Base-by-base conservation (phyloP, 2,113 vertebrate species). In the Hemiscyllium ocellatum region DNA sequence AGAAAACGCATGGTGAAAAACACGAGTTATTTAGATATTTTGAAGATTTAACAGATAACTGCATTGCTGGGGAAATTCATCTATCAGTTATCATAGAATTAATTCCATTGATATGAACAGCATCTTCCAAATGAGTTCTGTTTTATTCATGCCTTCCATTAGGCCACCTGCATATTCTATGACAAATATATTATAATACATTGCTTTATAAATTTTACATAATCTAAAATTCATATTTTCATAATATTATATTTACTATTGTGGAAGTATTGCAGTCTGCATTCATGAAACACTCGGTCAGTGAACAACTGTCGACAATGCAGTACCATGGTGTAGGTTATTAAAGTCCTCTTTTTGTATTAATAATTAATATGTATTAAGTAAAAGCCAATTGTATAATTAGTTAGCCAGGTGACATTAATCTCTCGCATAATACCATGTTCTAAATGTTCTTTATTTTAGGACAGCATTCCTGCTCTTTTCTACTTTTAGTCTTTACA, bases 31-130 rank as follows among this genome's bases (percentile, higher is more conserved):
- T 37, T 42, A 68, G 90, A 94, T 94, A 66, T 68, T 94, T 94
- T 65, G 61, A 65, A 37, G 8, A 94, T n/a, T 94, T 94, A 94
- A 68, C n/a, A 33, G 50, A 90, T 2, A 90, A 65, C 86, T 89
- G 56, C 86, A 50, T 24, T 89, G 86, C 86, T 61, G 29, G 61
- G 87, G 61, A 17, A 65, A 29, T 61, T 33, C 24, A 90, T 52
- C 87, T 90, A 52, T 90, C 87, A 90, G 61, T 90, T 52, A 90
- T 90, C 52, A 66, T 93, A 94, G 91, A 94, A 94, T 66, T 69
- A 94, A 42, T 69, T 94, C n/a, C 17, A 70, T n/a, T 90, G 65
- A 70, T n/a, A 42, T 26, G 33, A 94, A 94, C 37, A 94, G 47
- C 65, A 69, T 12, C 20, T 94, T 94, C 61, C 66, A 50, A 90